These are phyloP conservation scores for Diploptera punctata DNA, from an alignment of 2,888 invertebrate genomes.

Conservation along the genomic window DNA sequence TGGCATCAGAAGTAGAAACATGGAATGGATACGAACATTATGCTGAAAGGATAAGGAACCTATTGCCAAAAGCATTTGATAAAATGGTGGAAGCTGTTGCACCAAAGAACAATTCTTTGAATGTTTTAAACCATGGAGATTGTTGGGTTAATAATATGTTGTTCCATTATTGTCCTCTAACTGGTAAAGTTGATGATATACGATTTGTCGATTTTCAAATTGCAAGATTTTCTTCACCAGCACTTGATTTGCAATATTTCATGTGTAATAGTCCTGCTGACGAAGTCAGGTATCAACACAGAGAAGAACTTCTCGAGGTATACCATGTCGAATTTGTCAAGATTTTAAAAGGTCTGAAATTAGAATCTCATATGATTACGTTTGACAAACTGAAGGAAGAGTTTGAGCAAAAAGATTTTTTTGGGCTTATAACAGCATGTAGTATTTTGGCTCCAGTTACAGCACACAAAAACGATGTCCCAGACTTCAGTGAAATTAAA, in stretches of 20 bases:
- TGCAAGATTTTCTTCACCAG: conserved; percentile 32
- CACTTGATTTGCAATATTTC: conserved; percentile 40
- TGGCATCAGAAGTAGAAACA: conserved; percentile 22
- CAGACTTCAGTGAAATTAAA: not conserved
- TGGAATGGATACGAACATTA: conserved; percentile 28
- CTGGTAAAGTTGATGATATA: conserved; percentile 22
- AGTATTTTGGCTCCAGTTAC: conserved; percentile 44
- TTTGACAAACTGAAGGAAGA: conserved; percentile 44
- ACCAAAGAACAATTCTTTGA: not conserved
- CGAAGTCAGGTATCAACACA: conserved; percentile 11
- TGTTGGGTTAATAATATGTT: conserved; percentile 42
- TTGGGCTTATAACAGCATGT: conserved; percentile 44
- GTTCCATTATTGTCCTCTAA: conserved; percentile 20
- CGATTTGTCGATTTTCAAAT: conserved; percentile 41
- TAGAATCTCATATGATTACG: not conserved
- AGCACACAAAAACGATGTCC: not conserved
- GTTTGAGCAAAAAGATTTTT: conserved; percentile 41
- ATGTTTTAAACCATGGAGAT: conserved; percentile 41
- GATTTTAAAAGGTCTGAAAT: too few species aligned
- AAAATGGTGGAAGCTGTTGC: not conserved
- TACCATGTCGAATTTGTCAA: conserved; percentile 35
- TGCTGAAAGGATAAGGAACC: not conserved
- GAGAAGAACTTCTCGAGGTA: conserved; percentile 30
- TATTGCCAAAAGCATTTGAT: not conserved
- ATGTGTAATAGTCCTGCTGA: conserved; percentile 30